Percentiles rank a stretch among this genome's conserved stretches.
Conservation (phyloP, 2,113 vertebrate species). For the Mus spicilegus region DNA sequence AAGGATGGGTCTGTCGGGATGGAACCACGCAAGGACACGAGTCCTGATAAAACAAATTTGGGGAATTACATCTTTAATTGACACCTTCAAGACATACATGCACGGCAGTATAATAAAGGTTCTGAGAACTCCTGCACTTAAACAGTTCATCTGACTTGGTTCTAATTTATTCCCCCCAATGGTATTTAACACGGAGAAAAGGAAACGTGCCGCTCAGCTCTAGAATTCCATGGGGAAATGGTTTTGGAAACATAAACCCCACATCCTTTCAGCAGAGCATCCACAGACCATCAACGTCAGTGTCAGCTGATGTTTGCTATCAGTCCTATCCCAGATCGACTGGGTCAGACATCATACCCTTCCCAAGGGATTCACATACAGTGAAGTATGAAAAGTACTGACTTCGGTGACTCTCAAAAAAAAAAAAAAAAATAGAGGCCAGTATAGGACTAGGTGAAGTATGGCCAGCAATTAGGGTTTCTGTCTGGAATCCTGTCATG, state of each 20-base stretch:
- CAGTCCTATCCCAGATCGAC: no score
- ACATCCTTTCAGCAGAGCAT: neutral
- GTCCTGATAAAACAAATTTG: slow-evolving; percentile 3
- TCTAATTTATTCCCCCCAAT: neutral
- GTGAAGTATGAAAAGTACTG: neutral
- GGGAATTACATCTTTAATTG: neutral
- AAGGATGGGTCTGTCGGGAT: neutral
- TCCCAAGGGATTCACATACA: neutral
- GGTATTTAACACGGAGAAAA: neutral
- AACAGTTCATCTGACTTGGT: neutral
- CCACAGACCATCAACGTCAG: fast-evolving
- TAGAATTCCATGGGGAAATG: neutral
- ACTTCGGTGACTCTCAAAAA: slow-evolving; percentile 63
- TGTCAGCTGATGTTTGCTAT: neutral
- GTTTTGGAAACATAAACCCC: neutral
- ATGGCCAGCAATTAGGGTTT: no score
- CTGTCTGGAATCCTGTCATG: neutral
- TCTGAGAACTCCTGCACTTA: slow-evolving; percentile 13
- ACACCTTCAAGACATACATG: neutral
- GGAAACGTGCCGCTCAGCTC: neutral
- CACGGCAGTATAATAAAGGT: neutral
- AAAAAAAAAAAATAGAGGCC: slow-evolving; percentile 28
- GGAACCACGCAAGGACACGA: neutral
- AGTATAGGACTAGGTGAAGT: neutral
- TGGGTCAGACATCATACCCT: neutral